Conservation (phyloP, 2,888 invertebrate species). For the Zygaena filipendulae region DNA sequence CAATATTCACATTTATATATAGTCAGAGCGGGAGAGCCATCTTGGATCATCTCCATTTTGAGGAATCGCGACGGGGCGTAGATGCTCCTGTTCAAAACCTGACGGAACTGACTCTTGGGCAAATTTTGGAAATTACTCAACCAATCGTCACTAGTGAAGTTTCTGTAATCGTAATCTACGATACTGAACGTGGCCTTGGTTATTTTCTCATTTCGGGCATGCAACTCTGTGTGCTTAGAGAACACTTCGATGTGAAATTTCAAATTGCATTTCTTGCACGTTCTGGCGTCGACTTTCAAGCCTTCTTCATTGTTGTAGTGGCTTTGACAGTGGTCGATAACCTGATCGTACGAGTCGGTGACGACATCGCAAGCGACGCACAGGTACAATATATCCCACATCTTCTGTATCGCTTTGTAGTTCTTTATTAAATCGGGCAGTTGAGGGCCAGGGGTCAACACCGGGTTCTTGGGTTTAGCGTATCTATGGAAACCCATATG, state of each 20-base stretch:
- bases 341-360: not conserved
- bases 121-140: not conserved
- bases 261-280: not conserved
- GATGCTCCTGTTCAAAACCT: not conserved
- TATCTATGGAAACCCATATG: too few species aligned
- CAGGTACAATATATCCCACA: not conserved
- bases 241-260: not conserved
- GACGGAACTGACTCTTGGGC: not conserved
- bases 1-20: not conserved
- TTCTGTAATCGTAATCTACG: not conserved
- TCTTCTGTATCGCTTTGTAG: not conserved
- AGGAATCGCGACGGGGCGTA: not conserved
- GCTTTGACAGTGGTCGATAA: not conserved
- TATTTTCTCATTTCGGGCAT: constrained; percentile 16
- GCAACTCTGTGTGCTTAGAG: constrained; percentile 16
- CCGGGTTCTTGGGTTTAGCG: too few species aligned
- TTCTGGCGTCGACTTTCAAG: not conserved
- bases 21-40: not conserved
- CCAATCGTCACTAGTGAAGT: not conserved
- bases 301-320: not conserved
- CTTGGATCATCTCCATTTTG: not conserved
- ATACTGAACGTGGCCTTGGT: constrained; percentile 11
- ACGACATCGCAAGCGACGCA: not conserved
- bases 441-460: too few species aligned
- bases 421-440: not conserved